Percentiles rank a stretch among this genome's conserved stretches.
Conservation (phyloP, 2,113 vertebrate genomes). For the Clarias magur region DNA sequence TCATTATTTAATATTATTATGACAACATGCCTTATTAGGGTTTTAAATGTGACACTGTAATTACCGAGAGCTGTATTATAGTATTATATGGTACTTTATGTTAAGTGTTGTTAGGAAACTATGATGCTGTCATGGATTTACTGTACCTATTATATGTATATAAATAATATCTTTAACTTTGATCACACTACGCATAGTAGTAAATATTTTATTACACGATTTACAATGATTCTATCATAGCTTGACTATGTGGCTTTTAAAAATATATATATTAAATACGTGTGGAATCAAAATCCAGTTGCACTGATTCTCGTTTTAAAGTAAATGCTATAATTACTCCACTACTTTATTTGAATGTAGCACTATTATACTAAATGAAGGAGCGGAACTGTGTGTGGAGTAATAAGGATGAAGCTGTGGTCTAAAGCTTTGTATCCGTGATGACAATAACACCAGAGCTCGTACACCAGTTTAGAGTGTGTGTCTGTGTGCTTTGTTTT, state of each 20-base stretch:
- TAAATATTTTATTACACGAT: background rate
- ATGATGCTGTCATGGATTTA: background rate
- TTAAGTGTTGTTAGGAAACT: background rate
- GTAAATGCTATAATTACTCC: background rate
- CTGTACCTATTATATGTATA: background rate
- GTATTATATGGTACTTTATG: background rate
- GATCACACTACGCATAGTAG: background rate
- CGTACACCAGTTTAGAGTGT: background rate
- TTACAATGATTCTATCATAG: background rate
- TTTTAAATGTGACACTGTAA: background rate
- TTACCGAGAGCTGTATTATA: background rate
- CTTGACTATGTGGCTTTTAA: background rate
- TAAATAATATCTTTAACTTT: background rate
- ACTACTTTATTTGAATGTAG: background rate
- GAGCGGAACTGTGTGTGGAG: background rate
- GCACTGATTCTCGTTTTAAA: background rate
- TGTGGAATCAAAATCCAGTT: background rate
- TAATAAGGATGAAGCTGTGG: background rate
- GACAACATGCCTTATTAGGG: background rate
- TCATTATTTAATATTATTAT: too few relatives aligned
- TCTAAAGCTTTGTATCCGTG: background rate
- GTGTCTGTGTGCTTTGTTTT: conserved; percentile 3
- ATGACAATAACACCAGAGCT: background rate
- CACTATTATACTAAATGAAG: background rate
- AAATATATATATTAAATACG: background rate